Base-by-base conservation (phyloP, 2,888 invertebrate genomes). In the Drosophila stalkeri region DNA sequence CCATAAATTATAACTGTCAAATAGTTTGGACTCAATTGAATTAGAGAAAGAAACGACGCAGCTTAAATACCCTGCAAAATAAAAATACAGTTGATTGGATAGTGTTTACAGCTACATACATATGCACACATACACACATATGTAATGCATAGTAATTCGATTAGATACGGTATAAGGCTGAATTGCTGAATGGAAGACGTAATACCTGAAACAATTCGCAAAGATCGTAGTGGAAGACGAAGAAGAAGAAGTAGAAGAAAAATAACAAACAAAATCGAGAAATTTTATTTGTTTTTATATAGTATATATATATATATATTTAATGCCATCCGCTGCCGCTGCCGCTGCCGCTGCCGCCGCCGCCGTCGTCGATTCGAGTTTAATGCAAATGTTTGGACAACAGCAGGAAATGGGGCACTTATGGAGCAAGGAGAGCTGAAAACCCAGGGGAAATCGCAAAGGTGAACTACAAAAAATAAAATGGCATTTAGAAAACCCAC, bases 301-400 rank as follows among this genome's bases (percentile, higher is more conserved):
- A 33, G 31, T 39, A 31, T 18, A 18, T 46, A 12, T 16, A 51
- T 18, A 33, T 18, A 2, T 39, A n/a, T 41, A 27, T 57, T 75
- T 75, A 64, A 44, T 64, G 27, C 27, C 27, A 27, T 27, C 27
- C 27, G 27, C 27, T 6, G 57, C 41, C 43, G 3, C 3, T 37
- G 46, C 2, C 46, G 20, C 12, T 23, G 23, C 8, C 46, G 61
- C 27, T 6, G 57, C 41, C 43, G 3, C 3, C 39, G 46, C 2
- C 46, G 20, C 12, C 46, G 23, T 3, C 46, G 61, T 8, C 23
- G 56, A 47, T 41, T 75, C 71, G 71, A 66, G 72, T 64, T 76
- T 61, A 72, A 77, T 72, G 61, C 77, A 76, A 76, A 76, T 76
- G 72, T 76, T 76, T 64, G 68, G 31, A 64, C 52, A 62, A 44